Evolutionary conservation across 2,888 invertebrate species (phyloP).

Genomic region (Pammene fasciana): DNA sequence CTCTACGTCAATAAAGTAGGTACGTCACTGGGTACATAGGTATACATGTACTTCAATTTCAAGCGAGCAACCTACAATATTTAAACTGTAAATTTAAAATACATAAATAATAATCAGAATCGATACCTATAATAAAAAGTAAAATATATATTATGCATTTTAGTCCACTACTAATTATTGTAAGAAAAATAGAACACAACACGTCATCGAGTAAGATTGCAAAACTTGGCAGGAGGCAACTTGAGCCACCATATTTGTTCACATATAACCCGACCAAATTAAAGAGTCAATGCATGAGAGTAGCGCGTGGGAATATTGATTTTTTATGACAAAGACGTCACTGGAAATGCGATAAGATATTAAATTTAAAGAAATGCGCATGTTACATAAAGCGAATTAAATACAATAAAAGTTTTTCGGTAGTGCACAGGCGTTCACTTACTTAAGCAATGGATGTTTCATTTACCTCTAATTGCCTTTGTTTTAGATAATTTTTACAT

Average conservation of each 20-base stretch:
- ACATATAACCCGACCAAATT: constrained; percentile 63
- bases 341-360: constrained; percentile 14
- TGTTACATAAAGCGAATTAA: constrained; percentile 25
- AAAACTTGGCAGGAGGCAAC: constrained; percentile 54
- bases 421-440: constrained; percentile 33
- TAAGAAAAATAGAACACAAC: neutral
- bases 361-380: constrained; percentile 1
- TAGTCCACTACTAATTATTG: constrained; percentile 1
- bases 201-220: constrained; percentile 40
- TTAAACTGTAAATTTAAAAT: neutral
- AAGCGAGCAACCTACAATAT: neutral
- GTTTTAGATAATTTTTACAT: neutral
- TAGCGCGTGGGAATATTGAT: constrained; percentile 31
- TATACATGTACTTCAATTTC: neutral
- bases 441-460: constrained; percentile 6
- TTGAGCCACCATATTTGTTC: constrained; percentile 63
- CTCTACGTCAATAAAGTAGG: too few species aligned
- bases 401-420: neutral
- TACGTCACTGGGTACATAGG: neutral
- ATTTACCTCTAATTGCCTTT: constrained; percentile 5
- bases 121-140: neutral
- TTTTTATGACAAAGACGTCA: constrained; percentile 30
- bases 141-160: neutral
- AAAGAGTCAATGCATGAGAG: constrained; percentile 44
- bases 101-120: neutral